Conservation (phyloP, 2,797 vertebrate genomes). For the Sebastes hopkinsi region DNA sequence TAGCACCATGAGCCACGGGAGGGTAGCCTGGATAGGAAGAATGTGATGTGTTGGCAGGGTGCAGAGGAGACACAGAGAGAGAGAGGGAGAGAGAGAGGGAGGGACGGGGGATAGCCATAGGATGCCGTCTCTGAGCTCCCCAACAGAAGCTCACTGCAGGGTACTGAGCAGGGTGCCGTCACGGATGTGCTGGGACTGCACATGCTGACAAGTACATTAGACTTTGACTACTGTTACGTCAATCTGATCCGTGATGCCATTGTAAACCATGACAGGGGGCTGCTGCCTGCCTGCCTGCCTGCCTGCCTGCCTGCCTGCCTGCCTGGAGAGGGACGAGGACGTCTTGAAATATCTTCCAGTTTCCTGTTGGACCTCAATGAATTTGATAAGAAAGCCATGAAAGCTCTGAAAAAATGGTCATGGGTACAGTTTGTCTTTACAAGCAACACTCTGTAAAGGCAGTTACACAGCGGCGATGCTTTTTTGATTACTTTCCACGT, state of each 20-base stretch:
- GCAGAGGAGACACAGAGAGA: slow-evolving; percentile 17
- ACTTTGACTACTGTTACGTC: slow-evolving; percentile 41
- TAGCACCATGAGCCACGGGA: slow-evolving; percentile 41
- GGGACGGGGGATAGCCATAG: slow-evolving; percentile 15
- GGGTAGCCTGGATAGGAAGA: slow-evolving; percentile 38
- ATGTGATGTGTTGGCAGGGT: slow-evolving; percentile 52
- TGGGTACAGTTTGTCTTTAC: background rate
- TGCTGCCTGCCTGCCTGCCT: background rate
- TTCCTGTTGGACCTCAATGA: background rate
- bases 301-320: background rate
- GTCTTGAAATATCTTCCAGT: background rate
- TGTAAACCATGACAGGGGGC: slow-evolving; percentile 2
- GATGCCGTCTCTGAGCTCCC: slow-evolving; percentile 40
- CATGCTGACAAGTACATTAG: slow-evolving; percentile 54
- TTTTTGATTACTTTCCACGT: too few species aligned
- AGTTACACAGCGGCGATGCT: too few species aligned
- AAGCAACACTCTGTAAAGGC: background rate
- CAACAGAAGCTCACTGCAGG: slow-evolving; percentile 53
- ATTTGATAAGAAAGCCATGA: background rate
- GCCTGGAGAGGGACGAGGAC: background rate
- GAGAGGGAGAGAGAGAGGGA: background rate
- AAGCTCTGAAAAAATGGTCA: background rate
- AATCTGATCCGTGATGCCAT: slow-evolving; percentile 30
- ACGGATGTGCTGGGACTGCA: slow-evolving; percentile 40
- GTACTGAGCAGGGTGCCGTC: slow-evolving; percentile 52